phyloP scores from a whole-genome alignment of 2,113 vertebrate species.

The Aspiorhynchus laticeps region DNA sequence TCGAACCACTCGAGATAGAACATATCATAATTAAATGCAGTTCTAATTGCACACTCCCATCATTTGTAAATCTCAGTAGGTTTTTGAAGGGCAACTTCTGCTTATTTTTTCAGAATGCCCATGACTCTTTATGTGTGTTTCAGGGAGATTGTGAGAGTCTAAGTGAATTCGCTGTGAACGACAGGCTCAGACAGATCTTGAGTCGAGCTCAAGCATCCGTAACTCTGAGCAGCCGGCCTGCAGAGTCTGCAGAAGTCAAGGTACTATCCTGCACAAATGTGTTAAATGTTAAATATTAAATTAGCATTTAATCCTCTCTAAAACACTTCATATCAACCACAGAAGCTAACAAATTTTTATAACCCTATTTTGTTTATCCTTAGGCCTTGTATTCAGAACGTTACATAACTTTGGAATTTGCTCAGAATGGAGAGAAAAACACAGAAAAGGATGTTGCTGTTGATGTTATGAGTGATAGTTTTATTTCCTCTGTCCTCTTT shows the following conservation, averaged over 20 bases:
- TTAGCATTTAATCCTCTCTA: not conserved
- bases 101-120: not conserved
- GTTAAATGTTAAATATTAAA: not conserved
- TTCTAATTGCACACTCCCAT: not conserved
- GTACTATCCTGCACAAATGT: slow-evolving; percentile 64
- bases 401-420: not conserved
- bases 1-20: not conserved
- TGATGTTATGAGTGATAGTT: slow-evolving; percentile 25
- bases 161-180: slow-evolving; percentile 69
- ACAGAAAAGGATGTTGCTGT: slow-evolving; percentile 30
- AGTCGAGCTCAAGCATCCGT: slow-evolving; percentile 79
- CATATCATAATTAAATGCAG: not conserved
- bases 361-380: not conserved
- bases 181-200: slow-evolving; percentile 79
- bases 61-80: not conserved
- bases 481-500: slow-evolving; percentile 47
- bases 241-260: slow-evolving; percentile 76
- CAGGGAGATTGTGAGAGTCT: slow-evolving; percentile 59
- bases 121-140: slow-evolving; percentile 42
- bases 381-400: not conserved
- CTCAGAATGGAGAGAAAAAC: slow-evolving; percentile 25
- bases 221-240: slow-evolving; percentile 80
- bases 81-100: not conserved
- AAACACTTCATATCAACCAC: not conserved
- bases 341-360: not conserved